Evolutionary conservation across 2,797 vertebrate genomes (phyloP), one percentile per base, ranked within the genome.

Genomic region (Chrysolophus pictus): DNA sequence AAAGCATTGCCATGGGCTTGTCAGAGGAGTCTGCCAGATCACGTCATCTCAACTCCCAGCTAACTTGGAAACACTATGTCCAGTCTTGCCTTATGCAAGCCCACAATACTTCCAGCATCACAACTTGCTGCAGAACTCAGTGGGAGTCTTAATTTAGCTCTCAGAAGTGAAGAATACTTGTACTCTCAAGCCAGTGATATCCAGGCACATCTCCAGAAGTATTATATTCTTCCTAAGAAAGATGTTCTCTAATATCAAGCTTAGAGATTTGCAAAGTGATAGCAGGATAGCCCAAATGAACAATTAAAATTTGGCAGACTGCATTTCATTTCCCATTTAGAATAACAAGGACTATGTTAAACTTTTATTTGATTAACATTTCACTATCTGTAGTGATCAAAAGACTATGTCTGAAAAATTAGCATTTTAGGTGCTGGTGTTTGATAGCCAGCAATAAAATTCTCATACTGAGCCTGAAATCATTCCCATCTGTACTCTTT

Each of bases 351-450:
- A 70, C 81, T 67, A 39, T 77, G 64, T 90, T 70, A 51, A 62
- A 90, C 75, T 89, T 91, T 93, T 94, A 84, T 92, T 95, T 96
- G 73, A 88, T 95, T 96, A 92, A 91, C 75, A 70, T 90, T 26
- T 81, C 28, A 10, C 21, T 89, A 64, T 67, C 92, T 82, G 35
- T 67, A 82, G 28, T 37, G 87, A 96, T 96, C 92, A 79, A 95
- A 95, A 65, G 37, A 87, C 31, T 87, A 35, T 64, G 58, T 76
- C 67, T 79, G 73, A 94, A 96, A 95, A 84, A 92, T 91, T 95
- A 91, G 91, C 72, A 73, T 92, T 95, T 96, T 92, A 86, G 70
- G 35, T 80, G 47, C 84, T 87, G 37, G 63, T 28, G 78, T 96
- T 96, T 94, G 91, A 82, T 83, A 94, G 86, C 79, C 68, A 93